Conservation (phyloP, 2,113 vertebrate genomes). For the mouse (Mus musculus) region GRCm39 chr10:102147001-102147500, state of each 20-base stretch:
- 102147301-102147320: not conserved
- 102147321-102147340: not conserved
- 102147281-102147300: not conserved
- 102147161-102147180: not conserved
- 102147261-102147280: too few species aligned
- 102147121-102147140: not conserved
- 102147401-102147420: too few species aligned
- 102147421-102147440: too few species aligned
- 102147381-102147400: too few species aligned
- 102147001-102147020: too few species aligned
- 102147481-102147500: too few species aligned
- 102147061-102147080: not conserved
- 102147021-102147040: not conserved
- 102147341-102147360: too few species aligned
- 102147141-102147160: not conserved
- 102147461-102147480: too few species aligned
- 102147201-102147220: not conserved
- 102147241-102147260: not conserved
- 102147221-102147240: not conserved
- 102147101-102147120: not conserved
- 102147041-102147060: not conserved
- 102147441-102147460: too few species aligned
- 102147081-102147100: not conserved
- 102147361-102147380: too few species aligned
- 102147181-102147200: not conserved